A percentile compares a stretch with the other conserved stretches of the same genome.
Conservation (phyloP, 2,888 invertebrate species). For the Cephus pulcher region DNA sequence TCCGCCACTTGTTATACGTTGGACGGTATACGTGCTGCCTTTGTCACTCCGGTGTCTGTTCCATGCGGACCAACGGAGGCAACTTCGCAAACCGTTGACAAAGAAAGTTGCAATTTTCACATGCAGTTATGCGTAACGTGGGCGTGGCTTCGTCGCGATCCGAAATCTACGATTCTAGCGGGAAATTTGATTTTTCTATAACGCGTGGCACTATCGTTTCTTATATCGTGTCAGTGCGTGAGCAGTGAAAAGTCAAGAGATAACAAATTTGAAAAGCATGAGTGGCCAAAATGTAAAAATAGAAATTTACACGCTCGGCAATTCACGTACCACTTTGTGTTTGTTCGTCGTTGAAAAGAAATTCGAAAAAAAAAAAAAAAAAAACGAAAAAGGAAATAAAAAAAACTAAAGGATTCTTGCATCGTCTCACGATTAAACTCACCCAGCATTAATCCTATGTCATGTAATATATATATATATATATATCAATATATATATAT, state of each 20-base stretch:
- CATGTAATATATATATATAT: conserved; percentile 56
- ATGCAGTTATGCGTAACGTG: neutral
- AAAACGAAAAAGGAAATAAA: neutral
- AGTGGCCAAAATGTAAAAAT: neutral
- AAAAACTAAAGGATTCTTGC: neutral
- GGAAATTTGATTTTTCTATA: neutral
- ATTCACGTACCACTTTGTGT: neutral
- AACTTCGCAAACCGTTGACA: neutral
- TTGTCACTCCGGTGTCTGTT: neutral
- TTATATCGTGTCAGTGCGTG: neutral
- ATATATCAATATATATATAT: conserved; percentile 47
- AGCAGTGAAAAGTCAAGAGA: neutral
- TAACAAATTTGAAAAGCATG: neutral
- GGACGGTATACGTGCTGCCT: neutral
- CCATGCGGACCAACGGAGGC: neutral
- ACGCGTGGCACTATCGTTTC: neutral
- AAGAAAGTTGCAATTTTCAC: neutral
- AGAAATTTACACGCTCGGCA: neutral
- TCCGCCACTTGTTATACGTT: neutral
- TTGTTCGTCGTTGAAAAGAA: neutral
- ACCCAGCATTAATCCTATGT: conserved; percentile 57
- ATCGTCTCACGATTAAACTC: conserved; percentile 32
- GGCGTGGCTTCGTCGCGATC: neutral
- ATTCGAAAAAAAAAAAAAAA: neutral
- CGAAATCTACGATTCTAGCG: neutral